Percentiles rank a stretch among this genome's conserved stretches.
phyloP scores from a whole-genome alignment of 2,113 vertebrate species.

The Apaloderma vittatum region DNA sequence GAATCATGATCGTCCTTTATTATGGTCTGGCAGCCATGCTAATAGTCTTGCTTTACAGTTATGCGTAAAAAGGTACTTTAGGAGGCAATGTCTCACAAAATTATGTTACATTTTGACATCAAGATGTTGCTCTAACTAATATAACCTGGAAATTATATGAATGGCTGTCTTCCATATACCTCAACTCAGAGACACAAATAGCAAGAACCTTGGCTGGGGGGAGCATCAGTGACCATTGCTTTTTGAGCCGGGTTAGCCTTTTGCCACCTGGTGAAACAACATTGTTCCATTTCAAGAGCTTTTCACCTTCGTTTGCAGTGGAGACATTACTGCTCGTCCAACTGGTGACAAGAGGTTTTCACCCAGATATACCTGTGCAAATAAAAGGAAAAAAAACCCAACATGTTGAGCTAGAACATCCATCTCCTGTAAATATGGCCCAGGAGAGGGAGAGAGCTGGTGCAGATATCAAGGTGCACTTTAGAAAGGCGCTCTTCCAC shows the following conservation, averaged over 20 bases:
- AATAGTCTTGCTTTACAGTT: slow-evolving; percentile 7
- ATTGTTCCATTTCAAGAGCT: neutral
- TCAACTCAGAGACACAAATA: neutral
- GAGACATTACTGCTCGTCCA: neutral
- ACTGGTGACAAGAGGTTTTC: neutral
- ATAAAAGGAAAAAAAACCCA: neutral
- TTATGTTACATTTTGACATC: neutral
- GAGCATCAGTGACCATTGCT: neutral
- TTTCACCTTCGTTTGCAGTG: neutral
- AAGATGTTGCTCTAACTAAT: neutral
- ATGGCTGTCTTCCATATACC: neutral
- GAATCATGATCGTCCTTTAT: neutral
- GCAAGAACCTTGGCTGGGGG: neutral
- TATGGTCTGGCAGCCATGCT: neutral
- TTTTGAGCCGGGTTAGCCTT: neutral
- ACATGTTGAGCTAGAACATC: neutral
- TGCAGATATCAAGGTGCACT: neutral
- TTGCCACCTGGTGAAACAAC: neutral
- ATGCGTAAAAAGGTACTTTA: neutral
- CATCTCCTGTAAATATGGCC: neutral
- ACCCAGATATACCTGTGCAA: fast-evolving
- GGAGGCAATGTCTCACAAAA: neutral
- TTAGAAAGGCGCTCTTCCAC: neutral
- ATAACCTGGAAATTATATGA: neutral
- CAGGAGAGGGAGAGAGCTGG: neutral